Percentiles rank a stretch among this genome's conserved stretches.
These are phyloP conservation scores for Theristus sp. DNA, from an alignment of 2,888 invertebrate species.

Conservation along the genomic window DNA sequence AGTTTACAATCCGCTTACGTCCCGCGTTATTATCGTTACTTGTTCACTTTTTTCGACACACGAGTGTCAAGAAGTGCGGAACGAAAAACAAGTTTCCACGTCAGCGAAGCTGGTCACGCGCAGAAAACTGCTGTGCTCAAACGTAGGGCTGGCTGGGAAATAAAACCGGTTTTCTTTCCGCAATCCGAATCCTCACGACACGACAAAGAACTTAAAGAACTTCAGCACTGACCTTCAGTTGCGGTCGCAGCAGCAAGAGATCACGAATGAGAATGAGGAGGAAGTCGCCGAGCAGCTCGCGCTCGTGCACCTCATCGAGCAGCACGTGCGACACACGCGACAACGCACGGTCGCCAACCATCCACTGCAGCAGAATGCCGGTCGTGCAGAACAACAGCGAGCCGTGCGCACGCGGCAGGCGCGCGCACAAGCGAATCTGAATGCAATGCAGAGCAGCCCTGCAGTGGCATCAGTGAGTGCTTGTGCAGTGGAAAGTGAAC, in stretches of 20 bases:
- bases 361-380: conserved; percentile 54
- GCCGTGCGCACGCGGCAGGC: conserved; percentile 43
- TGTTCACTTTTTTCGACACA: no score
- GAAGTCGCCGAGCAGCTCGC: conserved; percentile 63
- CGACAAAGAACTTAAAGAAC: no score
- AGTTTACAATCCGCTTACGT: no score
- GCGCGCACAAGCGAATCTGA: conserved; percentile 58
- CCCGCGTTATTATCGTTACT: no score
- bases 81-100: no score
- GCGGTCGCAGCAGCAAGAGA: conserved; percentile 35
- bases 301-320: conserved; percentile 79
- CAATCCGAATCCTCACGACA: no score
- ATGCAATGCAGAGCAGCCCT: no score
- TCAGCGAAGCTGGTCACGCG: no score
- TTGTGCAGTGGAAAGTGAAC: background rate
- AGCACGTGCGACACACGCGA: conserved; percentile 56
- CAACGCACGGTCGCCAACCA: conserved; percentile 55
- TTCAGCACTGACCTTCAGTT: conserved; percentile 57
- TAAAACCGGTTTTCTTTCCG: no score
- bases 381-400: conserved; percentile 75
- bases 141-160: no score
- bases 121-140: no score
- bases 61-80: no score
- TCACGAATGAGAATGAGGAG: conserved; percentile 61
- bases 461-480: background rate